phyloP scores from a whole-genome alignment of 1,140 invertebrate species.

The Tetramorium simillimum region DNA sequence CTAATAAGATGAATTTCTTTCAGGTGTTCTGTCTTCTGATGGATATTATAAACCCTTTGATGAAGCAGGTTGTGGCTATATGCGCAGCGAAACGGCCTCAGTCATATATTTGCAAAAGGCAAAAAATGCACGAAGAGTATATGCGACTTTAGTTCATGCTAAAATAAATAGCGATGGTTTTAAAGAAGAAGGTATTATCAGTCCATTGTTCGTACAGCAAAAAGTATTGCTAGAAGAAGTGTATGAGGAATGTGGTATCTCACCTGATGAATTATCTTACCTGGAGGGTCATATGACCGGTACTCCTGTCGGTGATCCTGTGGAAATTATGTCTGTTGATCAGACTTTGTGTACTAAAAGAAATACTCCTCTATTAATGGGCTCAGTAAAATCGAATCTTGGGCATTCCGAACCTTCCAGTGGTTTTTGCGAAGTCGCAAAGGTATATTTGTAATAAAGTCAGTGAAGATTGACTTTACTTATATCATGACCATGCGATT shows the following conservation, averaged over 20 bases:
- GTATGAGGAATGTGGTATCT: conserved; percentile 78
- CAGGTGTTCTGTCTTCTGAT: conserved; percentile 93
- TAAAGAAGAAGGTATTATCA: conserved; percentile 96
- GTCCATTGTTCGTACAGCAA: conserved; percentile 94
- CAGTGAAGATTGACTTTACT: no score
- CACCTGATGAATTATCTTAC: conserved; percentile 85
- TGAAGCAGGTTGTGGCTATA: conserved; percentile 91
- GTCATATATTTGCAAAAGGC: conserved; percentile 93
- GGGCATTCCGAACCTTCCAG: no score
- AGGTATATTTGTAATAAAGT: no score
- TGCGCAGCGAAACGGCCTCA: conserved; percentile 91
- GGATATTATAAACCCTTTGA: conserved; percentile 97
- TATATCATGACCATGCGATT: no score
- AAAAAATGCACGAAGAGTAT: conserved; percentile 91
- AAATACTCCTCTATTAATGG: no score
- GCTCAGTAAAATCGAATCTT: no score
- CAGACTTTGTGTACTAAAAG: no score
- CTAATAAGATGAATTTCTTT: not conserved
- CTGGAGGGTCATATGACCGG: conserved; percentile 97
- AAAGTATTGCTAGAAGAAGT: conserved; percentile 92
- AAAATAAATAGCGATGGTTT: conserved; percentile 90
- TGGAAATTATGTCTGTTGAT: no score
- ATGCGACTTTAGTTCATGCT: conserved; percentile 85
- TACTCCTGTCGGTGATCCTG: conserved; percentile 92
- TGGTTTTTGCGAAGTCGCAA: no score